A percentile compares a stretch with the other conserved stretches of the same genome.
These are phyloP conservation scores for Stenolophus ochropezus DNA, from an alignment of 2,888 invertebrate species.

Conservation along the genomic window DNA sequence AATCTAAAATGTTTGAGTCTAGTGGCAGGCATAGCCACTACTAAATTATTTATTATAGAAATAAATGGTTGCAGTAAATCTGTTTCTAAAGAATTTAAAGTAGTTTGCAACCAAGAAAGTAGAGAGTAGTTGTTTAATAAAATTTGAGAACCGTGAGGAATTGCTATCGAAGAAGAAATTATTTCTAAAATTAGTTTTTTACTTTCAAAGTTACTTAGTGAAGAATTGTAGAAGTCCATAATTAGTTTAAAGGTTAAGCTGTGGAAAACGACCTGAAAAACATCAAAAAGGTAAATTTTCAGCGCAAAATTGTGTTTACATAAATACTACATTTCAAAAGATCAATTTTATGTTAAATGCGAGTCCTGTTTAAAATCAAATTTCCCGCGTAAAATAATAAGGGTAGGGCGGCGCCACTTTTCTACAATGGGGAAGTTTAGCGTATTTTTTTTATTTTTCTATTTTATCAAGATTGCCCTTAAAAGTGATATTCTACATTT, in stretches of 20 bases:
- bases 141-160: constrained; percentile 80
- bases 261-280: constrained; percentile 36
- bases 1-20: constrained; percentile 30
- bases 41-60: constrained; percentile 65
- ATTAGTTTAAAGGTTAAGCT: constrained; percentile 83
- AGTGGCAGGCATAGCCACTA: background rate
- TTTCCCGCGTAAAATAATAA: too few species aligned
- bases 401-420: too few species aligned
- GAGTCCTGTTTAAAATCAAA: too few species aligned
- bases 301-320: too few species aligned
- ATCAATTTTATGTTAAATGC: too few species aligned
- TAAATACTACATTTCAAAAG: too few species aligned
- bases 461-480: too few species aligned
- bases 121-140: constrained; percentile 82
- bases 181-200: constrained; percentile 82
- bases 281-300: background rate
- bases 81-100: constrained; percentile 67
- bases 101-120: constrained; percentile 80
- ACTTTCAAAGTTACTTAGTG: constrained; percentile 78
- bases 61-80: constrained; percentile 65
- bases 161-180: constrained; percentile 77
- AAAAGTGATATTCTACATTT: too few species aligned
- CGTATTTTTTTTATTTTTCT: too few species aligned
- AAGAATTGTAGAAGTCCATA: constrained; percentile 81
- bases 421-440: too few species aligned